Percentiles rank a stretch among this genome's conserved stretches.
These are phyloP conservation scores for Ispidina lecontei DNA, from an alignment of 2,797 vertebrate genomes.

Conservation along the genomic window DNA sequence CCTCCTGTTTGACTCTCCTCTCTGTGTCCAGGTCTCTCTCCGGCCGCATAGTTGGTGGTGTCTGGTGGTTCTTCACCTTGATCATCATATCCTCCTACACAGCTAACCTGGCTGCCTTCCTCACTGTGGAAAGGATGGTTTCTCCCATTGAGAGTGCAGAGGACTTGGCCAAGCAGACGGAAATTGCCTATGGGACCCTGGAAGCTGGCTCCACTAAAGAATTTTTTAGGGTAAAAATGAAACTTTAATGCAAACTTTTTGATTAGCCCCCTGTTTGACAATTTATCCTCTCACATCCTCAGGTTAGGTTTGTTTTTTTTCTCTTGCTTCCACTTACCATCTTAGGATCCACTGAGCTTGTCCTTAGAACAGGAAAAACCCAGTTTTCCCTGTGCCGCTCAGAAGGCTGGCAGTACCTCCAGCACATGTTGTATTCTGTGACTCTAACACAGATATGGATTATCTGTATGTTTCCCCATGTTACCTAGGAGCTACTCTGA, in stretches of 20 bases:
- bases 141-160: slow-evolving; percentile 98
- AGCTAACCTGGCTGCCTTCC: slow-evolving; percentile 97
- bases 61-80: slow-evolving; percentile 99
- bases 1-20: slow-evolving; percentile 14
- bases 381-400: neutral
- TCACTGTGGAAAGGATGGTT: slow-evolving; percentile 99
- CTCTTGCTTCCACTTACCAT: neutral
- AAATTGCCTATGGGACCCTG: slow-evolving; percentile 96
- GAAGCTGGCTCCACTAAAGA: slow-evolving; percentile 98
- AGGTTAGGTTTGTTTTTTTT: neutral
- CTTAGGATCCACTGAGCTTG: neutral
- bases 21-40: slow-evolving; percentile 90
- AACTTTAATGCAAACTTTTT: neutral
- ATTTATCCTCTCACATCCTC: neutral
- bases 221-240: slow-evolving; percentile 92
- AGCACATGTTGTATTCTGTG: neutral
- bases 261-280: neutral
- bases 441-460: neutral
- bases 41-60: slow-evolving; percentile 95
- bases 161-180: slow-evolving; percentile 97
- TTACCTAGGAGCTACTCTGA: slow-evolving; percentile 11
- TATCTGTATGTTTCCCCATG: neutral
- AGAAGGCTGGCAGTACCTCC: neutral
- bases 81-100: slow-evolving; percentile 99
- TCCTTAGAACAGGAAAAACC: neutral